Percentiles rank a stretch among this genome's conserved stretches.
Conservation (phyloP, 2,113 vertebrate genomes). For the Eptesicus fuscus region DNA sequence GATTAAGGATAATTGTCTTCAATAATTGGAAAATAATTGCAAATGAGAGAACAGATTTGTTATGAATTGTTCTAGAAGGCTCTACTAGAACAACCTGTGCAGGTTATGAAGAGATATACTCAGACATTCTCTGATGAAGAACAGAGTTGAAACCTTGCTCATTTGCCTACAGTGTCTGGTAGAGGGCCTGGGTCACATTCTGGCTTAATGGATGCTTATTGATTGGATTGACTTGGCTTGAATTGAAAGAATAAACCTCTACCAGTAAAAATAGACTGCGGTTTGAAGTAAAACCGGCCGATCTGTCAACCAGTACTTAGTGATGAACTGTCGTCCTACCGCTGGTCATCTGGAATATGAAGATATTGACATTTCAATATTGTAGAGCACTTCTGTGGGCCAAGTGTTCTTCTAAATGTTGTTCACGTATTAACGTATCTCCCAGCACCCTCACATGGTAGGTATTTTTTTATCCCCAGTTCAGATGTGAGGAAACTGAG, state of each 20-base stretch:
- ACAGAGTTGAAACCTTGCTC: neutral
- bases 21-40: constrained; percentile 62
- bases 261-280: neutral
- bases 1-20: constrained; percentile 66
- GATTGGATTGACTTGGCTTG: constrained; percentile 4
- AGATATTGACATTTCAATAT: neutral
- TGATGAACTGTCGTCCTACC: neutral
- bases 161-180: neutral
- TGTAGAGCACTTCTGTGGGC: neutral
- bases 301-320: neutral
- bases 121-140: constrained; percentile 16
- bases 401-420: neutral
- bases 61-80: constrained; percentile 51
- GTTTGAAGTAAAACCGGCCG: constrained; percentile 34
- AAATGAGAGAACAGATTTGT: constrained; percentile 57
- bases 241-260: constrained; percentile 33
- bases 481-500: neutral
- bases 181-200: neutral
- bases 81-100: constrained; percentile 7
- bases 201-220: constrained; percentile 18
- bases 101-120: neutral
- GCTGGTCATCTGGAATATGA: neutral
- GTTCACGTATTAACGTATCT: neutral
- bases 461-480: neutral
- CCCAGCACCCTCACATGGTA: neutral